Evolutionary conservation across 2,113 vertebrate species (phyloP).

Genomic region (Ranitomeya imitator): DNA sequence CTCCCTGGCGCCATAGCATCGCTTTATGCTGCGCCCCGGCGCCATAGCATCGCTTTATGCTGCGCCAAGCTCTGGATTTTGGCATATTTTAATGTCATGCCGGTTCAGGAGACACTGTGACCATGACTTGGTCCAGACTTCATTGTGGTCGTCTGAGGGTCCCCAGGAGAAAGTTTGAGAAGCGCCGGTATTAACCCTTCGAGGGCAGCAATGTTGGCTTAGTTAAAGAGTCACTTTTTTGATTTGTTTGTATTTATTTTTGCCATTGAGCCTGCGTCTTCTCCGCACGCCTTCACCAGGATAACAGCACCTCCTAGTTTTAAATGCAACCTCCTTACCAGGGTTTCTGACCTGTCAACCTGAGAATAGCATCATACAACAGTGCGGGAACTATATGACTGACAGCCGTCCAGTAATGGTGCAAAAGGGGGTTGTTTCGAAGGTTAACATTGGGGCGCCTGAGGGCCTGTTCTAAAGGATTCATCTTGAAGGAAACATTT

Average conservation of each 20-base stretch:
- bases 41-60: too few species aligned
- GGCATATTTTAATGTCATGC: too few species aligned
- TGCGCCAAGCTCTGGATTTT: too few species aligned
- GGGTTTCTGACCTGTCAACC: slow-evolving; percentile 85
- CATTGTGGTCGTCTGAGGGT: too few species aligned
- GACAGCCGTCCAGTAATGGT: slow-evolving; percentile 78
- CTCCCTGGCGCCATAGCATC: too few species aligned
- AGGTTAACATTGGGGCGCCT: slow-evolving; percentile 81
- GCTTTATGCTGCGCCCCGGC: too few species aligned
- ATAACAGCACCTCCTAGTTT: slow-evolving; percentile 67
- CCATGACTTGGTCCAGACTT: too few species aligned
- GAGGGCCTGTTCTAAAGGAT: slow-evolving; percentile 85
- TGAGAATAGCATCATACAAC: slow-evolving; percentile 84
- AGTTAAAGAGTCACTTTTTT: not conserved
- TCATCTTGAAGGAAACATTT: slow-evolving; percentile 79
- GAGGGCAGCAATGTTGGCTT: not conserved
- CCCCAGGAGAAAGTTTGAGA: too few species aligned
- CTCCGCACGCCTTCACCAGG: slow-evolving; percentile 70
- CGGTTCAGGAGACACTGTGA: too few species aligned
- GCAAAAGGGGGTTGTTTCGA: slow-evolving; percentile 76
- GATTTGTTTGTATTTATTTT: not conserved
- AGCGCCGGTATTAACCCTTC: not conserved
- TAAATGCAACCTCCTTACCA: slow-evolving; percentile 82
- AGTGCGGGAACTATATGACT: slow-evolving; percentile 78
- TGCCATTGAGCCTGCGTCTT: slow-evolving; percentile 68